Conservation (phyloP, 2,888 invertebrate genomes). For the Sepioteuthis lessoniana region DNA sequence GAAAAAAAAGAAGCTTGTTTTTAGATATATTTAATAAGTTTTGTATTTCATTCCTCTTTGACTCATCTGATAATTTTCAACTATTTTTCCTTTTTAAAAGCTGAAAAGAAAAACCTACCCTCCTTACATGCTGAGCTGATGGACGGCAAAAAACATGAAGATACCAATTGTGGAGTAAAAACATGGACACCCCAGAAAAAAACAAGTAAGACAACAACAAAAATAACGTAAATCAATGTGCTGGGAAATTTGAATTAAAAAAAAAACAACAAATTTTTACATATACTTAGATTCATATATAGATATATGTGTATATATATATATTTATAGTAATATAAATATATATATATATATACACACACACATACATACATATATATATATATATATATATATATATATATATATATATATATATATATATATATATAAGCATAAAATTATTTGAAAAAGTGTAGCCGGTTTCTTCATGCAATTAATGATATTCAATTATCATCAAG, state of each 20-base stretch:
- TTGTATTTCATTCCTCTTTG: no score
- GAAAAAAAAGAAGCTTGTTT: no score
- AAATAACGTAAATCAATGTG: not conserved
- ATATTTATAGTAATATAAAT: no score
- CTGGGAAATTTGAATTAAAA: not conserved
- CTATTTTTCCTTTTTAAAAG: not conserved
- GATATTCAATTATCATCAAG: not conserved
- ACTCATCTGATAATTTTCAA: no score
- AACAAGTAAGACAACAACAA: not conserved
- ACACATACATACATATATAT: not conserved
- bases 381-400: not conserved
- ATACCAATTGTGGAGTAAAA: not conserved
- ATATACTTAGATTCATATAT: not conserved
- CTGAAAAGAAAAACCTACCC: not conserved
- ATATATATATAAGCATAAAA: not conserved
- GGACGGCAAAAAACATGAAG: not conserved
- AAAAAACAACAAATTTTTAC: not conserved
- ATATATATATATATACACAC: not conserved
- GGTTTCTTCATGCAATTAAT: slow-evolving; percentile 39
- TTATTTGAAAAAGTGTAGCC: not conserved
- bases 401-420: not conserved
- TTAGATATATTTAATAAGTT: no score
- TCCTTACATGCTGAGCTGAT: not conserved
- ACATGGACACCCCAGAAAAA: not conserved
- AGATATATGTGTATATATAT: not conserved